Percentiles rank a stretch among this genome's conserved stretches.
These are phyloP conservation scores for Chelonia mydas DNA, from an alignment of 2,797 vertebrate genomes.

Conservation along the genomic window DNA sequence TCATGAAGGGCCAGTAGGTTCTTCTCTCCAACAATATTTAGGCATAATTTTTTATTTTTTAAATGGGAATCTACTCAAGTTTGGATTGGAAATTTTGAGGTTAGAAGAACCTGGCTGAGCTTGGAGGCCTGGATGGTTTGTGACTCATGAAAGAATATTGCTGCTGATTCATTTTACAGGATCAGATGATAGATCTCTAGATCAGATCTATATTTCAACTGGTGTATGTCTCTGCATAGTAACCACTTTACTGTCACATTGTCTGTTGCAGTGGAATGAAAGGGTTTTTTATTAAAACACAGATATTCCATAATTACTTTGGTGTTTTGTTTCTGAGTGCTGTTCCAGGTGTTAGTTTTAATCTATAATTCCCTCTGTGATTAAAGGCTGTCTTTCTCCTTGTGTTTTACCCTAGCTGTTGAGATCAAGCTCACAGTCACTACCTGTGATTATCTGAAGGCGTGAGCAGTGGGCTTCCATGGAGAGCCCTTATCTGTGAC, in stretches of 20 bases:
- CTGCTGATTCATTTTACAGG: neutral
- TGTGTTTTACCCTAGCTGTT: neutral
- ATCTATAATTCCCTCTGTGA: constrained; percentile 22
- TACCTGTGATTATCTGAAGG: neutral
- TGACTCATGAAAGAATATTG: neutral
- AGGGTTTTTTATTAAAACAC: neutral
- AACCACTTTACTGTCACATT: neutral
- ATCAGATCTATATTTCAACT: neutral
- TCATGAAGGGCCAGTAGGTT: neutral
- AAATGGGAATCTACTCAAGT: neutral
- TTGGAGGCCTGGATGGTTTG: neutral
- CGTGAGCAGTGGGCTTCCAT: neutral
- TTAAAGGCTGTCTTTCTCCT: neutral
- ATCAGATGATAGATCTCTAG: neutral
- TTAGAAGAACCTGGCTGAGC: neutral
- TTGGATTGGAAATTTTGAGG: neutral
- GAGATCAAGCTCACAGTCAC: neutral
- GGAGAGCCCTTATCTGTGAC: neutral
- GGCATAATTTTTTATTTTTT: neutral
- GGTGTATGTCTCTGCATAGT: neutral
- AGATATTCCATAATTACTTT: neutral
- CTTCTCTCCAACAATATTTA: neutral
- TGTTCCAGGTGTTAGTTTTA: neutral
- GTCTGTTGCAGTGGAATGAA: neutral
- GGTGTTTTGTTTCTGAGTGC: neutral